Evolutionary conservation across 1,140 invertebrate species (phyloP).

Genomic region (Listronotus bonariensis): DNA sequence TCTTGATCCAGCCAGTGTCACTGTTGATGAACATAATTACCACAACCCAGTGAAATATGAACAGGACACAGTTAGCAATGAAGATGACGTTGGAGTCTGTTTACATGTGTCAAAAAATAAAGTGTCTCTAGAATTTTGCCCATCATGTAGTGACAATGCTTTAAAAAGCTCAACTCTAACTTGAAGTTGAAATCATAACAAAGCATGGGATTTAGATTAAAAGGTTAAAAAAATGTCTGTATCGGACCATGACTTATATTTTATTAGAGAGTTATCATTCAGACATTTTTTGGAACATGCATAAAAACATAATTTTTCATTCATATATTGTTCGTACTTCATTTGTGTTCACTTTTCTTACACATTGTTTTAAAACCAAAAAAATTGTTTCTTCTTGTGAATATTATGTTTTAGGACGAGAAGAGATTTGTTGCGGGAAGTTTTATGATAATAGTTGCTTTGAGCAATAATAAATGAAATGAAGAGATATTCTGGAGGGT

Average conservation of each 20-base stretch:
- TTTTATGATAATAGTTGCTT: conserved; percentile 8
- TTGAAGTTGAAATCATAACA: not conserved
- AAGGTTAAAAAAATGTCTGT: conserved; percentile 2
- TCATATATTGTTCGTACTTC: conserved; percentile 1
- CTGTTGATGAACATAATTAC: conserved; percentile 40
- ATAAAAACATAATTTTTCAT: not conserved
- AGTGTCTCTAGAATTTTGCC: conserved; percentile 62
- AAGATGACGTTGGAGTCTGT: conserved; percentile 57
- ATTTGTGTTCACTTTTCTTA: not conserved
- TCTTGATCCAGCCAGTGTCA: conserved; percentile 20
- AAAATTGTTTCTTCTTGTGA: conserved; percentile 4
- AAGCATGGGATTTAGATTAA: not conserved
- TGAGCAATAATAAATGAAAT: not conserved
- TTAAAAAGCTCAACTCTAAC: conserved; percentile 37
- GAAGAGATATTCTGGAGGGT: conserved; percentile 26
- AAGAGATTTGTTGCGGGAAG: conserved; percentile 19
- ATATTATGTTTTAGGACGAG: conserved; percentile 17
- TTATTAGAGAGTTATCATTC: too few species aligned
- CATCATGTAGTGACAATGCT: conserved; percentile 56
- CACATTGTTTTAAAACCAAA: too few species aligned
- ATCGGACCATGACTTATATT: conserved; percentile 1
- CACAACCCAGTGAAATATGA: conserved; percentile 9
- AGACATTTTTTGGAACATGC: too few species aligned
- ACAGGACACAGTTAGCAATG: not conserved
- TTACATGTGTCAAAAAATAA: conserved; percentile 60